Conservation (phyloP, 2,888 invertebrate species). For the Temnothorax ravouxi region DNA sequence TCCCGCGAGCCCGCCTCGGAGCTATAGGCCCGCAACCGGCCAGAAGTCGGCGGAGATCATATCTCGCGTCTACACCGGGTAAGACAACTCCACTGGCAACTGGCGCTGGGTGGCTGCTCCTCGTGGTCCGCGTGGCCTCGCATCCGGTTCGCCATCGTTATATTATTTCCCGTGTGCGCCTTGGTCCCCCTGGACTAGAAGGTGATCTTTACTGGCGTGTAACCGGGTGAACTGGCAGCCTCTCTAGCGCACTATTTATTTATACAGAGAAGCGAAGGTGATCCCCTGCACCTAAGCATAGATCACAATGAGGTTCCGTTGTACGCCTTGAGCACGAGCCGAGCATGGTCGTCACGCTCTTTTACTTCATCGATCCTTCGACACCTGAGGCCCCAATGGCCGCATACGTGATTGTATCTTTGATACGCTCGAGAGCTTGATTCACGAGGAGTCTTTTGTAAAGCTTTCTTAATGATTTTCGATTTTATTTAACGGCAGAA, state of each 20-base stretch:
- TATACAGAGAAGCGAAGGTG: constrained; percentile 65
- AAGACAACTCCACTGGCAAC: constrained; percentile 75
- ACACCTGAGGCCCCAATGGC: constrained; percentile 1
- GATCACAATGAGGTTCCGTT: constrained; percentile 65
- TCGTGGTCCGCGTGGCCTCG: constrained; percentile 76
- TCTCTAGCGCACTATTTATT: constrained; percentile 61
- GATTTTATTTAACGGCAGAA: background rate
- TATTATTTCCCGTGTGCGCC: constrained; percentile 81
- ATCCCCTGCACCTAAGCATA: constrained; percentile 72
- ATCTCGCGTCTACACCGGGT: constrained; percentile 78
- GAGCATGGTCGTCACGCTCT: constrained; percentile 61
- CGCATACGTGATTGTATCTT: background rate
- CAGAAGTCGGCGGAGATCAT: constrained; percentile 77
- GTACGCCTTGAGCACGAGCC: constrained; percentile 73
- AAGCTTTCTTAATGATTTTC: constrained; percentile 1
- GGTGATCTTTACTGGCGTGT: constrained; percentile 69
- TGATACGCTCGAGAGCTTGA: background rate
- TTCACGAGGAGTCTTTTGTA: background rate
- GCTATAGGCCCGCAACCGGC: constrained; percentile 65
- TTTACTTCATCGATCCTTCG: constrained; percentile 60
- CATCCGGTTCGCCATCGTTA: constrained; percentile 84
- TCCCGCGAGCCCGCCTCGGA: constrained; percentile 69
- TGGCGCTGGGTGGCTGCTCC: constrained; percentile 77
- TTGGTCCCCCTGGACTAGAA: constrained; percentile 72
- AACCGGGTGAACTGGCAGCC: constrained; percentile 54